Evolutionary conservation across 2,888 invertebrate species (phyloP).

Genomic region (Drosophila formosana): DNA sequence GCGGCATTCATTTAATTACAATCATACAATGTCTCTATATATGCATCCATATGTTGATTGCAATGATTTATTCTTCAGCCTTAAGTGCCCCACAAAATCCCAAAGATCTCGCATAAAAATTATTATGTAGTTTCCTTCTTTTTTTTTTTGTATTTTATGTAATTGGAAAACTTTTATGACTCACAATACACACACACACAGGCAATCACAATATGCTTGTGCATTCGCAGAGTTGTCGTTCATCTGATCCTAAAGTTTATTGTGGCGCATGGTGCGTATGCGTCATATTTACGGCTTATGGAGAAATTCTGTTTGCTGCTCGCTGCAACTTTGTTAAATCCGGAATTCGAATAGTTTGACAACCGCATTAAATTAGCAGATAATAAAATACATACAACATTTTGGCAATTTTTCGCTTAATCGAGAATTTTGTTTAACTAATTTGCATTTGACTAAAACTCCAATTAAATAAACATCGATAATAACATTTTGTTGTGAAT

Average conservation of each 20-base stretch:
- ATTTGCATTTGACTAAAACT: too few species aligned
- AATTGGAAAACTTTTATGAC: constrained; percentile 43
- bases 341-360: constrained; percentile 3
- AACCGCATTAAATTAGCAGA: constrained; percentile 1
- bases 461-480: too few species aligned
- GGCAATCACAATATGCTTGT: background rate
- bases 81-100: constrained; percentile 17
- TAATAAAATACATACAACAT: background rate
- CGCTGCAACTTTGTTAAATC: constrained; percentile 12
- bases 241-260: constrained; percentile 3
- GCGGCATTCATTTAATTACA: constrained; percentile 55
- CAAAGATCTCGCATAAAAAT: constrained; percentile 26
- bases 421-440: too few species aligned
- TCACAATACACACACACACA: background rate
- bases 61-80: constrained; percentile 23
- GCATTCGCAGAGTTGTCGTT: constrained; percentile 5
- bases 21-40: constrained; percentile 27
- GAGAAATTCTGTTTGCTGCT: background rate
- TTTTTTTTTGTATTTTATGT: constrained; percentile 20
- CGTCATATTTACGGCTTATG: constrained; percentile 10
- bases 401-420: too few species aligned
- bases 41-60: constrained; percentile 4
- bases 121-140: constrained; percentile 10
- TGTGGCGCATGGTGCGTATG: constrained; percentile 16
- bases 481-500: too few species aligned